Evolutionary conservation across 2,888 invertebrate species (phyloP), one percentile per base, ranked within the genome.

Genomic region (Chrysomela aeneicollis): DNA sequence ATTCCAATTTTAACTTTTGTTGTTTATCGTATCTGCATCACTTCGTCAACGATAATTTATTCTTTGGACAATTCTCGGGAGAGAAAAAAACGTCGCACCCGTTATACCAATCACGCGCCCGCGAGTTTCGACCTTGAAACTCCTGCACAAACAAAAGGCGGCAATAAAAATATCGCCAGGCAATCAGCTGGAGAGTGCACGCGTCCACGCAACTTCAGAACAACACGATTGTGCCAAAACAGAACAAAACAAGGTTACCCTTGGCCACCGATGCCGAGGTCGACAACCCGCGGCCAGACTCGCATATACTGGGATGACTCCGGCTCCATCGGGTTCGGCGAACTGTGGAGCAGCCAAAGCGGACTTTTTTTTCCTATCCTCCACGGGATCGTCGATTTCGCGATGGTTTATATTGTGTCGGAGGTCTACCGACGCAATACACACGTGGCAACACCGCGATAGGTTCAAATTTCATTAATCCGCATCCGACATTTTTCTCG

Each of bases 201-300:
- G 12, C 42, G 42, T 42, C 15, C 42, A 15, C 57, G 57, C 46
- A 26, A 57, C 49, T 18, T 54, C 19, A 42, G 8, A 42, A 42
- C 37, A 54, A n/a, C 55, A 35, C 50, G 37, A 62, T 50, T 46
- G 19, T 22, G 46, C 19, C 46, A 64, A 68, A 70, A 69, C 66
- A 72, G 67, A 74, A 75, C 71, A 75, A 74, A 76, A 76, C 73
- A 76, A 72, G 76, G 74, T 78, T 79, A 79, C 78, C 79, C 79
- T 79, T 78, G 78, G 77, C 75, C 76, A 74, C 67, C 73, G 72
- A 74, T 75, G 76, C 71, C 71, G 42, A 77, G 78, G 78, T 79
- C 79, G 76, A 76, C 78, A 79, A 78, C 78, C 76, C 74, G 73
- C 71, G 69, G 70, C 70, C 71, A 65, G 62, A 68, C 66, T 70